These are phyloP conservation scores for Euclidia mi DNA, from an alignment of 2,888 invertebrate genomes.

Conservation along the genomic window DNA sequence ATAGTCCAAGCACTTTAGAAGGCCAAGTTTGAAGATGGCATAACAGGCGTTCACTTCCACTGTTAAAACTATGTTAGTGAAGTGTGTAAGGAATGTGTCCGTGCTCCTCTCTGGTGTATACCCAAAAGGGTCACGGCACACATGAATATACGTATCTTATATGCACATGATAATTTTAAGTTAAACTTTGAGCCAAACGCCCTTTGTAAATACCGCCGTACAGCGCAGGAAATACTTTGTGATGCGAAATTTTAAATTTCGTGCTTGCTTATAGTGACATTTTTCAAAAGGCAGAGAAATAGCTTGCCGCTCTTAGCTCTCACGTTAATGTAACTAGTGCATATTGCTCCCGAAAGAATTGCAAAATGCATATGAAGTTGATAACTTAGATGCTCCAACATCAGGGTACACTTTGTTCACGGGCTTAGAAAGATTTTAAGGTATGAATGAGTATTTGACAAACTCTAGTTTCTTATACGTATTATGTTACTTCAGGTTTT, in stretches of 20 bases:
- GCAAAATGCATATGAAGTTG: slow-evolving; percentile 47
- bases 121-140: slow-evolving; percentile 14
- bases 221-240: slow-evolving; percentile 33
- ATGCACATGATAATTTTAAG: slow-evolving; percentile 14
- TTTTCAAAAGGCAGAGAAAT: slow-evolving; percentile 50
- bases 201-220: slow-evolving; percentile 11
- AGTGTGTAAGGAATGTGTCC: slow-evolving; percentile 33
- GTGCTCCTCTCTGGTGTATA: slow-evolving; percentile 6
- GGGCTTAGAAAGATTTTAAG: background rate
- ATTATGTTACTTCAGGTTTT: no score
- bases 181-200: slow-evolving; percentile 1
- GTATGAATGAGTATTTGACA: no score
- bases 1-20: slow-evolving; percentile 31
- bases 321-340: slow-evolving; percentile 47
- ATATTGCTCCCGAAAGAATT: slow-evolving; percentile 44
- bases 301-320: slow-evolving; percentile 40
- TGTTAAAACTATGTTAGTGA: slow-evolving; percentile 38
- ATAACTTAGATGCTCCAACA: slow-evolving; percentile 29
- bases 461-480: no score
- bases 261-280: slow-evolving; percentile 50
- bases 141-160: slow-evolving; percentile 15
- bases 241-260: slow-evolving; percentile 42
- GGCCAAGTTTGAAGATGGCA: slow-evolving; percentile 34
- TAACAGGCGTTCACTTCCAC: slow-evolving; percentile 29
- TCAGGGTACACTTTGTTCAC: background rate